These are phyloP conservation scores for Lysandra bellargus DNA, from an alignment of 2,888 invertebrate genomes.

Conservation along the genomic window DNA sequence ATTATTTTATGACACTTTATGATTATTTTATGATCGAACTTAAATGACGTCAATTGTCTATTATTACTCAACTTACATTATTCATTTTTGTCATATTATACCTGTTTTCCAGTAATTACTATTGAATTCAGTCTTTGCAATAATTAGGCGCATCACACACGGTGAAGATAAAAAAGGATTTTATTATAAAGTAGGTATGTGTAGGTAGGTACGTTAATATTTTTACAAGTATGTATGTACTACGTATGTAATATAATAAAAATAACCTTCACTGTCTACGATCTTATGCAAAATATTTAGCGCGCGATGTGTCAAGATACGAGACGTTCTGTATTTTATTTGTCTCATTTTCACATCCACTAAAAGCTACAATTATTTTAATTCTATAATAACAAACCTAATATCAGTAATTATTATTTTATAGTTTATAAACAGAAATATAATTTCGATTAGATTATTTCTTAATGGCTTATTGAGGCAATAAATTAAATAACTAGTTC, in stretches of 20 bases:
- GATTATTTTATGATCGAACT: neutral
- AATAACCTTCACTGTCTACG: no score
- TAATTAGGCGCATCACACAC: neutral
- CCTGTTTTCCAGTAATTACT: neutral
- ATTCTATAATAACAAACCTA: neutral
- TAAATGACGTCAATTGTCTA: neutral
- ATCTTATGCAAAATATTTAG: no score
- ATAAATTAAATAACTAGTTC: neutral
- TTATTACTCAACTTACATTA: neutral
- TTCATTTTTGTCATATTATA: neutral
- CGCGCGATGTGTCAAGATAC: no score
- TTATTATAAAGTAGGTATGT: no score
- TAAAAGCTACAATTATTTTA: neutral
- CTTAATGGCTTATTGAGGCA: neutral
- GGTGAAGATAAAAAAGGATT: no score
- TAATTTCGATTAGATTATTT: neutral
- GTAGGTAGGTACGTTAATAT: no score
- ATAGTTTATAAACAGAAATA: neutral
- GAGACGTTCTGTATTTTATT: no score
- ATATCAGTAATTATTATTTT: neutral
- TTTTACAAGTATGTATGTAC: no score
- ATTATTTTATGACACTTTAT: neutral
- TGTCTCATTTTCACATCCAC: no score
- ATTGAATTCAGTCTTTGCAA: neutral
- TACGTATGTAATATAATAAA: no score